These are phyloP conservation scores for Pluvianellus socialis DNA, from an alignment of 2,113 vertebrate genomes.

Conservation along the genomic window DNA sequence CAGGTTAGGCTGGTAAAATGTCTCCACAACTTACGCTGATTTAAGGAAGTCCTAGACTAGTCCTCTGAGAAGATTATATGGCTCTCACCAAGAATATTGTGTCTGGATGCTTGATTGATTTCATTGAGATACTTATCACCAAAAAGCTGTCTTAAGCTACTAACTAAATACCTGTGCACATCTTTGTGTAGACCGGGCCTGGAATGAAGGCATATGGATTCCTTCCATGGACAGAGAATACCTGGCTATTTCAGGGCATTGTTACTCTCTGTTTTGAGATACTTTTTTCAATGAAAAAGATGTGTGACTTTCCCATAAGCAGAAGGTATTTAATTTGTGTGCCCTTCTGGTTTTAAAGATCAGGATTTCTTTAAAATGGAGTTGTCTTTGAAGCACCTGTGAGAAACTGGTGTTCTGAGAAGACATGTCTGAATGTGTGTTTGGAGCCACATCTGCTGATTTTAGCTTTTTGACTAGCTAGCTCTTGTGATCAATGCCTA, in stretches of 20 bases:
- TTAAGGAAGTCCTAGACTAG: not conserved
- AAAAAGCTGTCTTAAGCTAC: not conserved
- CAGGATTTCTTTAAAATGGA: not conserved
- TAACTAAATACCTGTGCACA: not conserved
- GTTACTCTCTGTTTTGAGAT: not conserved
- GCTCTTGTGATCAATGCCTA: not conserved
- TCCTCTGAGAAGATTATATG: not conserved
- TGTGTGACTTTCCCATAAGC: not conserved
- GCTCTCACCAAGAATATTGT: not conserved
- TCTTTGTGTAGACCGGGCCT: not conserved
- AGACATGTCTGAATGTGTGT: not conserved
- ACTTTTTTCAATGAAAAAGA: not conserved
- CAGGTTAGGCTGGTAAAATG: not conserved
- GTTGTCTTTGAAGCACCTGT: not conserved
- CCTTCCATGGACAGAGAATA: not conserved
- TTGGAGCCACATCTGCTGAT: accelerated
- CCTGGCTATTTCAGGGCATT: not conserved
- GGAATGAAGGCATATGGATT: not conserved
- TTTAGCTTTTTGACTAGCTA: not conserved
- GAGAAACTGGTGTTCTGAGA: not conserved
- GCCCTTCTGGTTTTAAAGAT: not conserved
- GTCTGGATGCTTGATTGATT: not conserved
- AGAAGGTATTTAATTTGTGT: not conserved
- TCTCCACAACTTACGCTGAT: not conserved
- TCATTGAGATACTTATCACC: not conserved